Conservation (phyloP, 2,113 vertebrate genomes). For the Atherinomorus stipes region DNA sequence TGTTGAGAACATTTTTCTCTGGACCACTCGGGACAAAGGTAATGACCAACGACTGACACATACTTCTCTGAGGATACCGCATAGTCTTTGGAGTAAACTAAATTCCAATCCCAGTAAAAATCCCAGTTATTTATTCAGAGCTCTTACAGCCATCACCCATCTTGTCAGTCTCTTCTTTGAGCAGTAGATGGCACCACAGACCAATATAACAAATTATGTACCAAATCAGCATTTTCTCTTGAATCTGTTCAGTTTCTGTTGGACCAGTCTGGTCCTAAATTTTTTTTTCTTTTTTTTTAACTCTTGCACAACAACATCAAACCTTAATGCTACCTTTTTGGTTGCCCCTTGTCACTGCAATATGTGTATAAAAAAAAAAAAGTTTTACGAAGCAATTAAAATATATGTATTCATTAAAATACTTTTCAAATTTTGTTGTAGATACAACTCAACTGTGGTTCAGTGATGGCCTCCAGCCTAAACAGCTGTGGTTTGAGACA, state of each 20-base stretch:
- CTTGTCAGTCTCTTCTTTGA: conserved; percentile 3
- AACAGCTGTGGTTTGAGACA: conserved; percentile 87
- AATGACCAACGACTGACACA: conserved; percentile 8
- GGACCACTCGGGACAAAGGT: conserved; percentile 86
- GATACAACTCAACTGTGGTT: conserved; percentile 88
- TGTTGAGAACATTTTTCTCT: conserved; percentile 85
- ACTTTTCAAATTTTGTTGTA: conserved; percentile 48
- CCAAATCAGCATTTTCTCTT: conserved; percentile 6
- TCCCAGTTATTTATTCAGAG: conserved; percentile 4
- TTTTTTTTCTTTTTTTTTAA: not conserved
- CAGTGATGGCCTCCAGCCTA: conserved; percentile 79
- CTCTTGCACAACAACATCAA: not conserved
- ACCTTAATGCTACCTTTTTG: not conserved
- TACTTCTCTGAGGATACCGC: not conserved
- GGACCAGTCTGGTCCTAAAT: not conserved
- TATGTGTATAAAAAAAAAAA: not conserved
- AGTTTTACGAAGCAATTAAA: too few species aligned
- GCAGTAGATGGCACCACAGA: conserved; percentile 53
- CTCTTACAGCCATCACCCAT: not conserved
- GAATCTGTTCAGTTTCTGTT: not conserved
- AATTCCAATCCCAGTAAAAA: not conserved
- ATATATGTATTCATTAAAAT: not conserved
- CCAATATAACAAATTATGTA: conserved; percentile 25
- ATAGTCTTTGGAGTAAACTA: not conserved
- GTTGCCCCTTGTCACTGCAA: not conserved